These are phyloP conservation scores for Hafferia zeledoni DNA, from an alignment of 2,797 vertebrate species.

Conservation along the genomic window DNA sequence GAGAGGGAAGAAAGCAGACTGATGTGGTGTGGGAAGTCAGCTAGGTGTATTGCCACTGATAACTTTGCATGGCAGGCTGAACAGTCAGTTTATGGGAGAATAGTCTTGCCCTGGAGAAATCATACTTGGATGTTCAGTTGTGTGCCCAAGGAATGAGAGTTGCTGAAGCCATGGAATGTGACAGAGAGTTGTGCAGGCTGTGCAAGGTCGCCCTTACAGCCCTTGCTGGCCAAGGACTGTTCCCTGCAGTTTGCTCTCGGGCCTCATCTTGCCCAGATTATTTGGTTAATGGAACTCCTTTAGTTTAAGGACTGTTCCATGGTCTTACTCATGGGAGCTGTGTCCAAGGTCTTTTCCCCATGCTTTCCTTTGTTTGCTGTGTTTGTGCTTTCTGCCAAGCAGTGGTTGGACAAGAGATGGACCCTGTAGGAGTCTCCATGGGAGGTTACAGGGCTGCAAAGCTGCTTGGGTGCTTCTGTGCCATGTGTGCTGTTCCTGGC, in stretches of 20 bases:
- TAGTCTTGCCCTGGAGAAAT: neutral
- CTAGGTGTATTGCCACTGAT: neutral
- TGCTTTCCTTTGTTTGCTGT: neutral
- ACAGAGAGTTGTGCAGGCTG: accelerated
- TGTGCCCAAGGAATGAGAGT: neutral
- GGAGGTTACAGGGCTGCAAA: accelerated
- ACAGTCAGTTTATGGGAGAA: neutral
- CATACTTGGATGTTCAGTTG: neutral
- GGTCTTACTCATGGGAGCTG: neutral
- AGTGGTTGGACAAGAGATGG: neutral
- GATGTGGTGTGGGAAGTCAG: neutral
- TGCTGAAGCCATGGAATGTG: neutral
- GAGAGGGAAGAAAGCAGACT: neutral
- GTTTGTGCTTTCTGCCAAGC: neutral
- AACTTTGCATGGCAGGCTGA: neutral
- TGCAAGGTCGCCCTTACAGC: neutral
- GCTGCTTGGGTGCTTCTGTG: neutral
- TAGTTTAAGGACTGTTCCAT: neutral
- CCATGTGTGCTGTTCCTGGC: neutral
- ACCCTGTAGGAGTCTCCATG: neutral
- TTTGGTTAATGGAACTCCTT: neutral
- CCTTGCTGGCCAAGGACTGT: neutral
- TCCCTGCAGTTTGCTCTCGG: neutral
- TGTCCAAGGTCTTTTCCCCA: neutral
- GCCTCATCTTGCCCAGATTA: neutral